phyloP scores from a whole-genome alignment of 2,888 invertebrate genomes.

The Timema cristinae region DNA sequence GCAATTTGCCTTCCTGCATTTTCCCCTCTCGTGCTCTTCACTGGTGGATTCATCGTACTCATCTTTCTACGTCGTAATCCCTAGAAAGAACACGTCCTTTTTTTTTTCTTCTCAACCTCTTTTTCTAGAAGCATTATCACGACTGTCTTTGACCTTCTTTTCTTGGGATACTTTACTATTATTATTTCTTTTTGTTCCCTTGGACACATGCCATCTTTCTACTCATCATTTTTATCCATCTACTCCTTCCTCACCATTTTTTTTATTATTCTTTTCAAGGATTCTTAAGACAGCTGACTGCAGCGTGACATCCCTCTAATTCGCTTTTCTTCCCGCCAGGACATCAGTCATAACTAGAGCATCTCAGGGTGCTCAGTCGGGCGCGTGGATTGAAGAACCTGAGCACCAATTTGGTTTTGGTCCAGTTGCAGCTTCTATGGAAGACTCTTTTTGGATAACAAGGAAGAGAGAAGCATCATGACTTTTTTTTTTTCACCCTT shows the following conservation, averaged over 20 bases:
- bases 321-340: constrained; percentile 1
- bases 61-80: constrained; percentile 21
- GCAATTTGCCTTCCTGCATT: not conserved
- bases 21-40: not conserved
- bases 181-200: too few relatives aligned
- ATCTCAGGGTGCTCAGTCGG: not conserved
- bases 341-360: constrained; percentile 6
- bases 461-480: too few relatives aligned
- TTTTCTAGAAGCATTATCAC: too few relatives aligned
- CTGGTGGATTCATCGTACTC: constrained; percentile 15
- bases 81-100: constrained; percentile 15
- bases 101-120: not conserved
- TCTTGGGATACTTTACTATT: too few relatives aligned
- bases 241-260: not conserved
- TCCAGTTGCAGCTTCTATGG: not conserved
- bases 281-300: constrained; percentile 23
- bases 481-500: too few relatives aligned
- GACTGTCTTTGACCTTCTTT: too few relatives aligned
- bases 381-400: not conserved
- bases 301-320: constrained; percentile 20
- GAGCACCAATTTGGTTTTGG: constrained; percentile 8
- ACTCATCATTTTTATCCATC: too few relatives aligned
- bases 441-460: too few relatives aligned
- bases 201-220: too few relatives aligned
- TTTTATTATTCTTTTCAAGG: constrained; percentile 20